Conservation (phyloP, 2,888 invertebrate genomes). For the Boloria euphrosyne region DNA sequence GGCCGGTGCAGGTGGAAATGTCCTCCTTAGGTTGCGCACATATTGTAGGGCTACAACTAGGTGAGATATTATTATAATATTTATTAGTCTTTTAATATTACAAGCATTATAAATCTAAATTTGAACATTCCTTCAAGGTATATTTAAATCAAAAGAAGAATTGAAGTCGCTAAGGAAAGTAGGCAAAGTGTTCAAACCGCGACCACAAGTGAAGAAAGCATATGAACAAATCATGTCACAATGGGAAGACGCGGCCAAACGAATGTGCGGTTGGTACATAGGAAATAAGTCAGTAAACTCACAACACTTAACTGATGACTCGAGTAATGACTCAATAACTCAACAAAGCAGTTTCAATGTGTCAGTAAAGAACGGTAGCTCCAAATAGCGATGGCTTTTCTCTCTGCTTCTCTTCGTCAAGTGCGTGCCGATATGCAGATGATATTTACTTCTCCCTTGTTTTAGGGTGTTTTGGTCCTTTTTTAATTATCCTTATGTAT, state of each 20-base stretch:
- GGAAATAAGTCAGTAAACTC: constrained; percentile 46
- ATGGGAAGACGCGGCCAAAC: constrained; percentile 83
- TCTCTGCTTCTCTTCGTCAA: constrained; percentile 54
- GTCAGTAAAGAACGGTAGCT: constrained; percentile 46
- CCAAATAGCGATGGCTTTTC: constrained; percentile 72
- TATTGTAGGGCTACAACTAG: constrained; percentile 90
- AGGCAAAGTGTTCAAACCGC: constrained; percentile 84
- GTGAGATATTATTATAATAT: constrained; percentile 54
- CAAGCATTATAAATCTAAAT: neutral
- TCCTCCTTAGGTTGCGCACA: constrained; percentile 93
- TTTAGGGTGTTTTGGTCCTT: constrained; percentile 19
- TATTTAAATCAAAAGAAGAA: constrained; percentile 88
- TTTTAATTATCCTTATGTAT: neutral
- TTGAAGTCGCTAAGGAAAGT: constrained; percentile 82
- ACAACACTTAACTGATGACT: constrained; percentile 48
- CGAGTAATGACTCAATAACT: constrained; percentile 45
- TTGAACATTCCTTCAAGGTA: constrained; percentile 70
- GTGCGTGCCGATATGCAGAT: constrained; percentile 60
- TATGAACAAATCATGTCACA: constrained; percentile 66
- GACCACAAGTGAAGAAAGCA: constrained; percentile 57
- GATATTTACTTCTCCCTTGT: constrained; percentile 50
- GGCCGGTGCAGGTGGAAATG: constrained; percentile 89
- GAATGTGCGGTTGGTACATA: constrained; percentile 82
- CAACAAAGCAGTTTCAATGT: constrained; percentile 58
- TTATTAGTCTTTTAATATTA: no score